Conservation (phyloP, 2,113 vertebrate species). For the Hypomesus transpacificus region DNA sequence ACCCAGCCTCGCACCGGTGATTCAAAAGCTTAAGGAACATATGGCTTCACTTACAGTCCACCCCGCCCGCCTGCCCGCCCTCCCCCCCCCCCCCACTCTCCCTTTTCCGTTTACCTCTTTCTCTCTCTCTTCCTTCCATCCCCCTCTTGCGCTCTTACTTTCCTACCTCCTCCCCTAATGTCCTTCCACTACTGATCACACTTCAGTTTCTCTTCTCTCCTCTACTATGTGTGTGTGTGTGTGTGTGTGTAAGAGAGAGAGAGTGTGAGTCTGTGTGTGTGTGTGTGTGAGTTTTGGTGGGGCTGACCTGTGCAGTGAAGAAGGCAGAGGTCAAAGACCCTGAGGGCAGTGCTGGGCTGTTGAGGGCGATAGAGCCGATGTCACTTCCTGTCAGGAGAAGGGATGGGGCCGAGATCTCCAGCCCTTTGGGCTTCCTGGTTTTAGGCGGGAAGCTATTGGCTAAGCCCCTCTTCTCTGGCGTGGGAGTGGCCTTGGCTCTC, state of each 20-base stretch:
- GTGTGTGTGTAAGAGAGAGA: slow-evolving; percentile 9
- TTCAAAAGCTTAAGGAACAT: slow-evolving; percentile 62
- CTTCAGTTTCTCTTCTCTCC: not conserved
- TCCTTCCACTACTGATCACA: not conserved
- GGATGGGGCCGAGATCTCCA: slow-evolving; percentile 83
- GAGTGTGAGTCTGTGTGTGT: not conserved
- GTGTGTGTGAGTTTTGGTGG: not conserved
- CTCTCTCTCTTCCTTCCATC: slow-evolving; percentile 27
- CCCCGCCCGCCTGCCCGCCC: slow-evolving; percentile 34
- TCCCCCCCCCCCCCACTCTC: slow-evolving; percentile 19
- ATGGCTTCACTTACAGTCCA: slow-evolving; percentile 73
- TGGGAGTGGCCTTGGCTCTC: slow-evolving; percentile 65
- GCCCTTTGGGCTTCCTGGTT: slow-evolving; percentile 86
- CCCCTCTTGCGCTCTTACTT: slow-evolving; percentile 51
- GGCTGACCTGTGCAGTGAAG: slow-evolving; percentile 86
- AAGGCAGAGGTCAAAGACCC: slow-evolving; percentile 88
- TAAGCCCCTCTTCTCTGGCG: slow-evolving; percentile 44
- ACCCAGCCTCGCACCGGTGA: slow-evolving; percentile 41
- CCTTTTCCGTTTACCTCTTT: slow-evolving; percentile 5
- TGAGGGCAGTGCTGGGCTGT: slow-evolving; percentile 85
- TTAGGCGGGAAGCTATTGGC: slow-evolving; percentile 77
- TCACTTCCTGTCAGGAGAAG: slow-evolving; percentile 83
- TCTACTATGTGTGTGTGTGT: not conserved
- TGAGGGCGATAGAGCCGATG: slow-evolving; percentile 84
- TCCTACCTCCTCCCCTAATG: slow-evolving; percentile 29